phyloP scores from a whole-genome alignment of 2,113 vertebrate genomes.

The Tachuris rubrigastra region DNA sequence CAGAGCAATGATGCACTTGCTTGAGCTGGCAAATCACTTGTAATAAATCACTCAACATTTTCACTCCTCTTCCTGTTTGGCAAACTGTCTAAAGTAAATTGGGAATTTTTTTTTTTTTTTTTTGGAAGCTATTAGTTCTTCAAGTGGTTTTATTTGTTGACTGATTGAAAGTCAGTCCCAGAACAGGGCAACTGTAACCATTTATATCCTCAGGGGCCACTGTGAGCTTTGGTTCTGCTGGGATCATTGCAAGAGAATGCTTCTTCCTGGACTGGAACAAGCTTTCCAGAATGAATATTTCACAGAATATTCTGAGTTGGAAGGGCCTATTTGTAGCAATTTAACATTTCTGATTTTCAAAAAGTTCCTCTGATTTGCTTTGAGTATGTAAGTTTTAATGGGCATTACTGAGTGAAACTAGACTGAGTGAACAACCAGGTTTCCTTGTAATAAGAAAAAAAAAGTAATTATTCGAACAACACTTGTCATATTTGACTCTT shows the following conservation, averaged over 20 bases:
- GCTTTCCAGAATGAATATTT: not conserved
- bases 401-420: not conserved
- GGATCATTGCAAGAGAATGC: not conserved
- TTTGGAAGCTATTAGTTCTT: not conserved
- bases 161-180: conserved; percentile 17
- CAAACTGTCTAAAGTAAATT: conserved; percentile 20
- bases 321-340: not conserved
- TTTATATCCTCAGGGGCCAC: not conserved
- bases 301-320: not conserved
- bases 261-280: not conserved
- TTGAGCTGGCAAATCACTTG: conserved; percentile 10
- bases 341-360: not conserved
- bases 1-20: not conserved
- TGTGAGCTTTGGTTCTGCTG: not conserved
- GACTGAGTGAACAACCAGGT: not conserved
- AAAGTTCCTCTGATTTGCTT: not conserved
- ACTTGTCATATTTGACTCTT: not conserved
- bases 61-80: conserved; percentile 50
- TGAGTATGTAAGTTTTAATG: not conserved
- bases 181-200: not conserved
- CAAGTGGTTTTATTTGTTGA: conserved; percentile 29
- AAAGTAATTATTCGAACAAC: not conserved
- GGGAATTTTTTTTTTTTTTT: not conserved
- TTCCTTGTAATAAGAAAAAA: not conserved
- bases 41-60: conserved; percentile 34